Conservation (phyloP, 2,113 vertebrate species). For the Hiodon alosoides region DNA sequence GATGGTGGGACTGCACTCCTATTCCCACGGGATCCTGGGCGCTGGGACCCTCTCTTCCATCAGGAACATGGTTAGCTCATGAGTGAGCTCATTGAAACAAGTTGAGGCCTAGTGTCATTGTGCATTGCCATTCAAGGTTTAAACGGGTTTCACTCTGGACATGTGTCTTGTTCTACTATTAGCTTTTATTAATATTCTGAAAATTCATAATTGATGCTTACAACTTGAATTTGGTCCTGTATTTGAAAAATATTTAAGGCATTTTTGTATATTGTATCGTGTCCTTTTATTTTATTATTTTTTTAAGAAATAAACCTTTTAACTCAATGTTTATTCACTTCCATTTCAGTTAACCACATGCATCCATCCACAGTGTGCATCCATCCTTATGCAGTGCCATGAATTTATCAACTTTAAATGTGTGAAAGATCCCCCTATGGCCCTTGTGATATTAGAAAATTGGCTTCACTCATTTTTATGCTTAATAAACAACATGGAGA, state of each 20-base stretch:
- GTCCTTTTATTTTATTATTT: background rate
- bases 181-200: background rate
- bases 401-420: too few species aligned
- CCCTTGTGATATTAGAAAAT: too few species aligned
- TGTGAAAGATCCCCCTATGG: too few species aligned
- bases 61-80: too few species aligned
- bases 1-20: background rate
- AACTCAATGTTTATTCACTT: background rate
- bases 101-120: background rate
- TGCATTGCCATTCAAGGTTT: background rate
- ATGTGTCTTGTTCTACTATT: background rate
- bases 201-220: background rate
- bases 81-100: too few species aligned
- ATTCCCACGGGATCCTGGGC: background rate
- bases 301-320: constrained; percentile 1
- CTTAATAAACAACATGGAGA: too few species aligned
- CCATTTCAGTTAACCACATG: background rate
- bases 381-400: too few species aligned
- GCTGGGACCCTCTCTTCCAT: background rate
- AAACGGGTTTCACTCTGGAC: background rate
- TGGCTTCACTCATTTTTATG: too few species aligned
- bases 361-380: background rate
- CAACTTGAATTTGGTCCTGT: constrained; percentile 13
- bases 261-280: background rate
- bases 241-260: background rate